A percentile compares a stretch with the other conserved stretches of the same genome.
These are phyloP conservation scores for Heliconius ethilla DNA, from an alignment of 2,888 invertebrate genomes.

Conservation along the genomic window DNA sequence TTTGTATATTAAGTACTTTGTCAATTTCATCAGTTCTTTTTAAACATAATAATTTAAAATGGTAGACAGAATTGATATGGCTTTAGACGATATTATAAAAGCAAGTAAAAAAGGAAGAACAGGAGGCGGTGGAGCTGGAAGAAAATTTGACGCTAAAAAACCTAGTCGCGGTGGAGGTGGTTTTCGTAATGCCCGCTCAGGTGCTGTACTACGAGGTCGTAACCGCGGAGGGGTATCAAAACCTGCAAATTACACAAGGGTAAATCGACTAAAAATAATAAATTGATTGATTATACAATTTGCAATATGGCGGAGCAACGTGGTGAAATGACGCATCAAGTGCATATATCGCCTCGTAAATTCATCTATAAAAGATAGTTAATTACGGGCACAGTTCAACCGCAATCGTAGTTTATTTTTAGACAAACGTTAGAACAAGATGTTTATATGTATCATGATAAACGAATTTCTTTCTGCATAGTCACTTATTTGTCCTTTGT, in stretches of 20 bases:
- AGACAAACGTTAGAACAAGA: conserved; percentile 15
- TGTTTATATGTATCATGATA: conserved; percentile 14
- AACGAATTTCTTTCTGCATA: conserved; percentile 15
- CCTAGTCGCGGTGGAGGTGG: conserved; percentile 72
- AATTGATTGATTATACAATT: conserved; percentile 59
- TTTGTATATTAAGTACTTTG: not conserved
- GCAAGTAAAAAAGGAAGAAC: conserved; percentile 87
- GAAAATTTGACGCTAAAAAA: conserved; percentile 71
- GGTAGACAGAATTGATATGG: conserved; percentile 98
- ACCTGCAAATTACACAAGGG: conserved; percentile 85
- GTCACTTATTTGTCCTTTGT: conserved; percentile 26
- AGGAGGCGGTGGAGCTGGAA: conserved; percentile 81
- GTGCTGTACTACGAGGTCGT: conserved; percentile 86
- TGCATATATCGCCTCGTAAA: conserved; percentile 39
- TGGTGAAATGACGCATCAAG: conserved; percentile 68
- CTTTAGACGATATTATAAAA: conserved; percentile 98
- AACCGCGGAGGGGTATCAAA: conserved; percentile 87
- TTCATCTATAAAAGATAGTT: conserved; percentile 20
- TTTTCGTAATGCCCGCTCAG: conserved; percentile 79
- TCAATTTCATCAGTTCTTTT: conserved; percentile 8
- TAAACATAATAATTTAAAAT: conserved; percentile 77
- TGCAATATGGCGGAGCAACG: conserved; percentile 71
- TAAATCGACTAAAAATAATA: conserved; percentile 74
- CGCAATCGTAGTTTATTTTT: conserved; percentile 22
- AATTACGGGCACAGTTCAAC: conserved; percentile 19